These are phyloP conservation scores for Paguma larvata DNA, from an alignment of 2,797 vertebrate species.

Conservation along the genomic window DNA sequence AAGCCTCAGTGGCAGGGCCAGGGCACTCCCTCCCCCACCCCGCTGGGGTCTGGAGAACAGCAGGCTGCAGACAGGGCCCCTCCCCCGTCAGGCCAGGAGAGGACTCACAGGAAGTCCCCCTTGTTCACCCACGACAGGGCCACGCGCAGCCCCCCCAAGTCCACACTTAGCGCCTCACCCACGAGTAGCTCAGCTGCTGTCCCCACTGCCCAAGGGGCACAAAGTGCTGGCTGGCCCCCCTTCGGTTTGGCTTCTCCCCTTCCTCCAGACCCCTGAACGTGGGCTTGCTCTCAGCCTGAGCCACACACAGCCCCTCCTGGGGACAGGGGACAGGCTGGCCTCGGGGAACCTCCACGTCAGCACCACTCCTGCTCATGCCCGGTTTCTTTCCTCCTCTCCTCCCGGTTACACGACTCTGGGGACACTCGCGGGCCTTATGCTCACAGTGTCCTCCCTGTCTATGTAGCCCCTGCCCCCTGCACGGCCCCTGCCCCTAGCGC, in stretches of 20 bases:
- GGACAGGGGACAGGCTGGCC: neutral
- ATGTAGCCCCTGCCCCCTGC: no score
- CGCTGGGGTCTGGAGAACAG: neutral
- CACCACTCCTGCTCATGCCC: neutral
- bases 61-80: neutral
- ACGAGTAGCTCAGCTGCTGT: no score
- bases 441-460: neutral
- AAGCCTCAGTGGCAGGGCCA: neutral
- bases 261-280: neutral
- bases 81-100: neutral
- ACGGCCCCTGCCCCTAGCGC: neutral
- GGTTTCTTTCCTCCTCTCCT: neutral
- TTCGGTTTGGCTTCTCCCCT: neutral
- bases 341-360: neutral
- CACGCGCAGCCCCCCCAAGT: neutral
- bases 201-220: neutral
- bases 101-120: neutral
- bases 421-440: neutral
- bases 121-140: neutral
- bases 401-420: neutral
- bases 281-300: neutral
- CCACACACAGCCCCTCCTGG: neutral
- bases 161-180: neutral
- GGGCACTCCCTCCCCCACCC: neutral
- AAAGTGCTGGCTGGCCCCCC: no score